These are phyloP conservation scores for Cryptoprocta ferox DNA, from an alignment of 2,797 vertebrate genomes.

Conservation along the genomic window DNA sequence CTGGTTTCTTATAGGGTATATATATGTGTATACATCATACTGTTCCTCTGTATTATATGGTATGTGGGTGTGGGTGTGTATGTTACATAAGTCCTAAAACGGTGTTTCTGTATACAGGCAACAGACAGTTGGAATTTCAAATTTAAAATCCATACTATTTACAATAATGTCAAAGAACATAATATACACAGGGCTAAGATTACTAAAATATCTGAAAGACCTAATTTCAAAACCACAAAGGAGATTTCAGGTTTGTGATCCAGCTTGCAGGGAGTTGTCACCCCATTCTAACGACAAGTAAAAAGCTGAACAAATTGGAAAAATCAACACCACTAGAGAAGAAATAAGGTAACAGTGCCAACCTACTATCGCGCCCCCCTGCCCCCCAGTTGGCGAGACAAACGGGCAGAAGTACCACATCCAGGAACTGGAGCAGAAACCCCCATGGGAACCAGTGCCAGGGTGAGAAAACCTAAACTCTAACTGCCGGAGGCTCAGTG, in stretches of 20 bases:
- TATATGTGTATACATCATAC: neutral
- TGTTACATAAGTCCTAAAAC: neutral
- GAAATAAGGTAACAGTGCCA: neutral
- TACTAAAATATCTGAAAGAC: neutral
- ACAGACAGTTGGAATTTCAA: neutral
- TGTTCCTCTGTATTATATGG: neutral
- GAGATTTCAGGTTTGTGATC: neutral
- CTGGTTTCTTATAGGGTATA: neutral
- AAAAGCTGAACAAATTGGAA: constrained; percentile 17
- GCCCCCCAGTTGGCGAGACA: neutral
- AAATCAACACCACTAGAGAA: neutral
- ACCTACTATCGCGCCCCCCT: neutral
- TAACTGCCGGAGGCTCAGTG: neutral
- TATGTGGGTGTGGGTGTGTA: neutral
- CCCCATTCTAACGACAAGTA: neutral
- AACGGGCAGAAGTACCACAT: neutral
- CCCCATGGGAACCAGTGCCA: neutral
- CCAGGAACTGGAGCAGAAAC: neutral
- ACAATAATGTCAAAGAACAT: neutral
- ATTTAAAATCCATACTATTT: neutral
- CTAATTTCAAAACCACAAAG: neutral
- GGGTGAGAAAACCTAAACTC: neutral
- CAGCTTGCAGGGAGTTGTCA: neutral
- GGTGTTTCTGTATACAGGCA: neutral
- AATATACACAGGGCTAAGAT: neutral